Conservation (phyloP, 2,888 invertebrate species). For the Troilus luridus region DNA sequence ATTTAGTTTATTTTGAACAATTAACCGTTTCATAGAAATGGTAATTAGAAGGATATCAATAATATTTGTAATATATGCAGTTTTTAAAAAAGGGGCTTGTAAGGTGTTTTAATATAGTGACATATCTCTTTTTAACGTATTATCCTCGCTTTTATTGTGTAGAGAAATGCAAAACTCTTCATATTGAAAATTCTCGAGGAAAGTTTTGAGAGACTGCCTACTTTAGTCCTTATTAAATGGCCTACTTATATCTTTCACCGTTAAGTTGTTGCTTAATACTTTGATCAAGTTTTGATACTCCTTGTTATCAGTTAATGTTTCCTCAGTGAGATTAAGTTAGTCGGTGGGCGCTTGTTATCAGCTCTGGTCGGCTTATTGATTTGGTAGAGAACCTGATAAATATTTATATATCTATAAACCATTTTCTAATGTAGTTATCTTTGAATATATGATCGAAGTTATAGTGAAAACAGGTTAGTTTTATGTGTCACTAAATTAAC, state of each 20-base stretch:
- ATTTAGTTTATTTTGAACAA: no score
- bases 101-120: no score
- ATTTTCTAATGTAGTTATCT: background rate
- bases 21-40: no score
- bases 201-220: background rate
- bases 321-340: background rate
- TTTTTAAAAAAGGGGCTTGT: no score
- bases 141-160: background rate
- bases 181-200: slow-evolving; percentile 11
- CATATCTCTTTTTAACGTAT: background rate
- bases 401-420: background rate
- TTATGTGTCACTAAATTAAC: no score
- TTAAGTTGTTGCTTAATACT: background rate
- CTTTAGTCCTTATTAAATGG: slow-evolving; percentile 15
- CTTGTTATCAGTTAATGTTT: slow-evolving; percentile 25
- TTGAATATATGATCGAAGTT: no score
- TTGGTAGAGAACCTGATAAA: background rate
- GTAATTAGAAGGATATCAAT: no score
- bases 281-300: background rate
- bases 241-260: background rate
- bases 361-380: background rate
- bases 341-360: background rate
- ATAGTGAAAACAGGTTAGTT: no score
- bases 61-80: no score
- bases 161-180: background rate